Evolutionary conservation across 1,140 invertebrate species (phyloP).

Genomic region (Drosophila leontia): DNA sequence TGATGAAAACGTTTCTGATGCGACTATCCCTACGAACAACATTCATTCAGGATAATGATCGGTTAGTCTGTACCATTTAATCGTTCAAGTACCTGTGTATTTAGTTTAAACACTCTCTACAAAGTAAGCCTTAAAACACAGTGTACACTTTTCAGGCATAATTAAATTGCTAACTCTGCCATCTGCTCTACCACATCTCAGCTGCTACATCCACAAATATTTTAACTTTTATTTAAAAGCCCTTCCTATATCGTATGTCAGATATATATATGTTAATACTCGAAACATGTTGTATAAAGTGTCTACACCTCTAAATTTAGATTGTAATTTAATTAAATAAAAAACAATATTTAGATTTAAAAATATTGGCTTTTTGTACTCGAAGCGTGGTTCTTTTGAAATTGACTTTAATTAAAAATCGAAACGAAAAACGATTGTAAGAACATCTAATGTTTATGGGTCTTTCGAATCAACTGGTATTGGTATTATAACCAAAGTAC

Average conservation of each 20-base stretch:
- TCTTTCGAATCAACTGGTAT: too few species aligned
- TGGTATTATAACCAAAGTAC: too few species aligned
- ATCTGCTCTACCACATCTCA: slow-evolving; percentile 29
- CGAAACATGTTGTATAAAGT: slow-evolving; percentile 72
- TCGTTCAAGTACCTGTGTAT: neutral
- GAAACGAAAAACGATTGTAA: neutral
- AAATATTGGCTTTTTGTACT: neutral
- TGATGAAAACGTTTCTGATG: neutral
- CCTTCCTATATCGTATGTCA: slow-evolving; percentile 69
- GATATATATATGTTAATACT: slow-evolving; percentile 58
- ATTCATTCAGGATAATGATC: neutral
- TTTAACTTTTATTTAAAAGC: slow-evolving; percentile 68
- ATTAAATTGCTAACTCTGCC: slow-evolving; percentile 2
- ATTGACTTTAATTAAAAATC: neutral
- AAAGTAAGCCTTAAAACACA: slow-evolving; percentile 21
- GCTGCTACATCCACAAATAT: slow-evolving; percentile 44
- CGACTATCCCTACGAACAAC: neutral
- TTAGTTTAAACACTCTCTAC: slow-evolving; percentile 14
- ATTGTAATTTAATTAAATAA: slow-evolving; percentile 80
- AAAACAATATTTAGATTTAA: slow-evolving; percentile 71
- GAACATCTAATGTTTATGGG: too few species aligned
- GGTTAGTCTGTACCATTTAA: neutral
- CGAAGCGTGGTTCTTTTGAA: too few species aligned
- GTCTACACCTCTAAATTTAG: slow-evolving; percentile 75
- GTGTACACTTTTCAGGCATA: slow-evolving; percentile 31